These are phyloP conservation scores for Mesochorus sp. DNA, from an alignment of 2,888 invertebrate species.

Conservation along the genomic window DNA sequence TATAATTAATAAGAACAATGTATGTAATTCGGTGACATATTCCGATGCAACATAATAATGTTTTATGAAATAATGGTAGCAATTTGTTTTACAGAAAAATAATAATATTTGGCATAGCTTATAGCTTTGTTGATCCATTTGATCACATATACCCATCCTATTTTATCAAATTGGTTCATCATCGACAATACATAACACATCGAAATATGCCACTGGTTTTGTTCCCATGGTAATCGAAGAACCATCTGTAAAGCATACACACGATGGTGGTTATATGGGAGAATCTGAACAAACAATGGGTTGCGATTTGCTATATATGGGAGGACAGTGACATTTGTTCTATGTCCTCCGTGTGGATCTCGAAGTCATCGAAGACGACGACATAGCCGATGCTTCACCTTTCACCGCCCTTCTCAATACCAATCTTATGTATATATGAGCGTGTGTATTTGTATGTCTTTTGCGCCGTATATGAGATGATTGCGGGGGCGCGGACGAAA, in stretches of 20 bases:
- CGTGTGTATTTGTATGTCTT: slow-evolving; percentile 14
- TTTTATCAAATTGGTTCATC: slow-evolving; percentile 30
- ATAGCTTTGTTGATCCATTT: background rate
- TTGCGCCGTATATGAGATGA: slow-evolving; percentile 5
- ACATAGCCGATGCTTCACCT: slow-evolving; percentile 61
- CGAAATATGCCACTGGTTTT: slow-evolving; percentile 35
- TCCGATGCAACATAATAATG: too few species aligned
- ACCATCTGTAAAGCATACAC: slow-evolving; percentile 30
- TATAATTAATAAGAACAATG: too few species aligned
- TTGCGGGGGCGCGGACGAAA: slow-evolving; percentile 47
- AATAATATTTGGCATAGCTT: too few species aligned
- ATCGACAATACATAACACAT: background rate
- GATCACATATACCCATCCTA: background rate
- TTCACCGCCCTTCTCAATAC: slow-evolving; percentile 65
- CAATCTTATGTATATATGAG: slow-evolving; percentile 38
- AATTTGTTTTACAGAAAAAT: too few species aligned
- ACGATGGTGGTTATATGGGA: slow-evolving; percentile 22
- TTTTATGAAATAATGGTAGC: too few species aligned
- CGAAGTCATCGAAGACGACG: slow-evolving; percentile 51
- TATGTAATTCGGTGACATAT: too few species aligned
- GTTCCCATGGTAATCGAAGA: slow-evolving; percentile 30
- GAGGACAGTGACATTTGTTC: slow-evolving; percentile 68
- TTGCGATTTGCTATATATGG: slow-evolving; percentile 61
- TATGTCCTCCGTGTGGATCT: slow-evolving; percentile 54
- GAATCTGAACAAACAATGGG: slow-evolving; percentile 59